Percentiles rank a stretch among this genome's conserved stretches.
Evolutionary conservation across 2,888 invertebrate species (phyloP).

Genomic region (Schizaphis graminum): DNA sequence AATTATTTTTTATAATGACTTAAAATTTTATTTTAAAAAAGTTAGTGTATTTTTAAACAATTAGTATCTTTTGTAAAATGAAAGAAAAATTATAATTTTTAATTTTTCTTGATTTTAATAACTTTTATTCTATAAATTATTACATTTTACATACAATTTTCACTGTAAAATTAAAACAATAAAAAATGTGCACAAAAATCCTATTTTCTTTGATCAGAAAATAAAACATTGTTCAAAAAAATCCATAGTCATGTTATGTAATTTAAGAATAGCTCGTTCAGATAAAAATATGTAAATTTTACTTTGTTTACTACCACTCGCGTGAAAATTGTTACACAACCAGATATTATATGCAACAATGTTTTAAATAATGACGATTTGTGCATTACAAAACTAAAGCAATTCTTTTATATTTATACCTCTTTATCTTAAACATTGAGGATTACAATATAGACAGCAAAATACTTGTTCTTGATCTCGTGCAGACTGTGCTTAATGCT

Average conservation of each 20-base stretch:
- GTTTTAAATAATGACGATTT: neutral
- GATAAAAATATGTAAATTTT: neutral
- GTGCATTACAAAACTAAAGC: neutral
- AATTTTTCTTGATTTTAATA: neutral
- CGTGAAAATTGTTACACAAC: neutral
- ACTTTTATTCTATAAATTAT: neutral
- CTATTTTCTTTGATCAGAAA: neutral
- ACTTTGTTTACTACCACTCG: neutral
- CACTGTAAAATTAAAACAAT: neutral
- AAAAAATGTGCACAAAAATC: neutral
- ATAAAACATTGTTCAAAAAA: constrained; percentile 24
- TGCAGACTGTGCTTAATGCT: constrained; percentile 4
- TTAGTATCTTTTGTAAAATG: no score
- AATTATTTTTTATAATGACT: no score
- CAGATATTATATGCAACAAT: neutral
- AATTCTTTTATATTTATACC: neutral
- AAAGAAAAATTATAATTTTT: neutral
- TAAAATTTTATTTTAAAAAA: no score
- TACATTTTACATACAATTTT: neutral
- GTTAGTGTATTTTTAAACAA: no score
- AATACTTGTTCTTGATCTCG: constrained; percentile 22
- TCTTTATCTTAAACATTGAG: neutral
- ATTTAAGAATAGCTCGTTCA: neutral
- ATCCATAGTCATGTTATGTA: neutral
- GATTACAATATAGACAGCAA: neutral